Conservation (phyloP, 2,888 invertebrate genomes). For the Notodonta ziczac region DNA sequence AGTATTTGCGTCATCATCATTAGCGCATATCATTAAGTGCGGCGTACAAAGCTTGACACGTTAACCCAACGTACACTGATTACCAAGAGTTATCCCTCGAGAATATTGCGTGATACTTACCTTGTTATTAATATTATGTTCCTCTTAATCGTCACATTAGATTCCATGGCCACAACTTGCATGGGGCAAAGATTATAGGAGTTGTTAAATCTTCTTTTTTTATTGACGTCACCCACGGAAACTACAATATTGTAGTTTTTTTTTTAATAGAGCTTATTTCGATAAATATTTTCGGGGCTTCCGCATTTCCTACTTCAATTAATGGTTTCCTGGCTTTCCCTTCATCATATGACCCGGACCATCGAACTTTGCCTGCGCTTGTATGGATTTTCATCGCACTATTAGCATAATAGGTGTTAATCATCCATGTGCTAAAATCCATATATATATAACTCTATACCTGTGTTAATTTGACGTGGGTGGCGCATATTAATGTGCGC, state of each 20-base stretch:
- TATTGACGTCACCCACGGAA: no score
- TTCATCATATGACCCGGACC: no score
- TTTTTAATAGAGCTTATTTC: no score
- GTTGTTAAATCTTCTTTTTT: no score
- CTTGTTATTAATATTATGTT: neutral
- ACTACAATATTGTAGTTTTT: no score
- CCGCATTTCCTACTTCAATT: no score
- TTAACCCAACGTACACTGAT: neutral
- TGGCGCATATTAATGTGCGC: slow-evolving; percentile 31
- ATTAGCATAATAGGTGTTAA: neutral
- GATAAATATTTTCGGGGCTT: no score
- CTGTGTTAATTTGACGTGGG: slow-evolving; percentile 31
- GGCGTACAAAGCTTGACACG: slow-evolving; percentile 1
- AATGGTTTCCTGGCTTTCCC: no score
- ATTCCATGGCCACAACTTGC: no score
- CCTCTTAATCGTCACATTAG: no score
- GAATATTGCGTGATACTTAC: neutral
- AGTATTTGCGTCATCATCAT: slow-evolving; percentile 4
- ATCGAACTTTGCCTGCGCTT: no score
- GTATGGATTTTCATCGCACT: neutral
- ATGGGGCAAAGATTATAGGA: no score
- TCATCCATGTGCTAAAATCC: neutral
- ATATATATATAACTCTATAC: neutral
- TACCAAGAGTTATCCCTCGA: neutral
- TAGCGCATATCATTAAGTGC: slow-evolving; percentile 6